phyloP scores from a whole-genome alignment of 2,888 invertebrate species.

The Eurois occulta region DNA sequence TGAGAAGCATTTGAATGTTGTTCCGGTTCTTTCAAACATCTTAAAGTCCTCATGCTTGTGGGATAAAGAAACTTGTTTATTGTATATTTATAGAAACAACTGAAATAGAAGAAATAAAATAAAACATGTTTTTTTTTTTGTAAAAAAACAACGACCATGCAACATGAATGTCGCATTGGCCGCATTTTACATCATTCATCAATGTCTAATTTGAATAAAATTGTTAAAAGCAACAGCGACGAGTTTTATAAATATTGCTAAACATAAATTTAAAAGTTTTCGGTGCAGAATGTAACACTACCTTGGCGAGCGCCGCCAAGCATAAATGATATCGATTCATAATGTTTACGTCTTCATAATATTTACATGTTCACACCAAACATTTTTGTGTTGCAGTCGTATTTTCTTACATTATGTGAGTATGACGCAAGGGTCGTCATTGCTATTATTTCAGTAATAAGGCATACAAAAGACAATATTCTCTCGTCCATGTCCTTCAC shows the following conservation, averaged over 20 bases:
- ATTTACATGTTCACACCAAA: constrained; percentile 40
- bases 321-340: constrained; percentile 41
- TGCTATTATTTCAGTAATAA: constrained; percentile 48
- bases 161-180: constrained; percentile 36
- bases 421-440: constrained; percentile 41
- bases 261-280: constrained; percentile 36
- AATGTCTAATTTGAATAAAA: constrained; percentile 33
- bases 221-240: constrained; percentile 19
- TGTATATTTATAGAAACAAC: neutral
- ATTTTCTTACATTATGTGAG: constrained; percentile 31
- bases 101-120: neutral
- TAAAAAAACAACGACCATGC: constrained; percentile 22
- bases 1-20: constrained; percentile 19
- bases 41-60: neutral
- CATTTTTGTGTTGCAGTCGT: constrained; percentile 14
- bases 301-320: constrained; percentile 4
- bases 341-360: constrained; percentile 34
- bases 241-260: constrained; percentile 25
- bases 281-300: constrained; percentile 24
- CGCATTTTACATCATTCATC: constrained; percentile 38
- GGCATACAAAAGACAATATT: constrained; percentile 63
- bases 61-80: neutral
- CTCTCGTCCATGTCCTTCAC: constrained; percentile 58
- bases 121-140: neutral
- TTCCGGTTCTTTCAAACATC: constrained; percentile 9